Conservation (phyloP, 2,888 invertebrate genomes). For the Aporophyla lueneburgensis region DNA sequence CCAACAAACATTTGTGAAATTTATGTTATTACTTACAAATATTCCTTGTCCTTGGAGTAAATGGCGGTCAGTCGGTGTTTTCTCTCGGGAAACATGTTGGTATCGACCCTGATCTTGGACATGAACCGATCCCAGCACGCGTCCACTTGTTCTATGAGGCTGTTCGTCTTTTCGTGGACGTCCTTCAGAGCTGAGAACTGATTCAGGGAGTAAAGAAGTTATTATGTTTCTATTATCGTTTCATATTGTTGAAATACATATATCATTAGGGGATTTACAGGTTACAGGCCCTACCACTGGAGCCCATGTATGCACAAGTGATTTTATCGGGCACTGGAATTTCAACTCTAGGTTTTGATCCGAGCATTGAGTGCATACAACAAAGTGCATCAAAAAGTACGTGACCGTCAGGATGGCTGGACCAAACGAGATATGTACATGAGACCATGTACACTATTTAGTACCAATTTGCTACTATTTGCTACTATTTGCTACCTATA, state of each 20-base stretch:
- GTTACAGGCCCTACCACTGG: neutral
- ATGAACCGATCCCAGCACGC: slow-evolving; percentile 91
- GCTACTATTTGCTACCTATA: no score
- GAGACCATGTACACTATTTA: no score
- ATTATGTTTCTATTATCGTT: neutral
- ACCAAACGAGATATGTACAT: no score
- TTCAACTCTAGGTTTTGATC: no score
- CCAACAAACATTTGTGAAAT: neutral
- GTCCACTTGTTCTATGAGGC: slow-evolving; percentile 90
- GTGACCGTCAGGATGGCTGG: no score
- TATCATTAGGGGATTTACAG: neutral
- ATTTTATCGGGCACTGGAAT: no score
- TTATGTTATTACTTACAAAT: slow-evolving; percentile 92
- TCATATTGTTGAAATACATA: neutral
- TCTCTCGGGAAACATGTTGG: slow-evolving; percentile 93
- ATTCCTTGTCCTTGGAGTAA: slow-evolving; percentile 97
- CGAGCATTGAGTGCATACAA: no score
- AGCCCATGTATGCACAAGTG: no score
- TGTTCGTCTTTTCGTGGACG: slow-evolving; percentile 91
- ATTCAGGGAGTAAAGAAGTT: slow-evolving; percentile 31
- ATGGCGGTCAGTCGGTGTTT: slow-evolving; percentile 96
- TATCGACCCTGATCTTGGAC: slow-evolving; percentile 92
- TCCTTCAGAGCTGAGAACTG: slow-evolving; percentile 92
- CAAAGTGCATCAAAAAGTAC: no score
- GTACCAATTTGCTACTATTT: no score